Evolutionary conservation across 2,113 vertebrate species (phyloP), one percentile per base, ranked within the genome.

Genomic region (Corydoras maculifer): DNA sequence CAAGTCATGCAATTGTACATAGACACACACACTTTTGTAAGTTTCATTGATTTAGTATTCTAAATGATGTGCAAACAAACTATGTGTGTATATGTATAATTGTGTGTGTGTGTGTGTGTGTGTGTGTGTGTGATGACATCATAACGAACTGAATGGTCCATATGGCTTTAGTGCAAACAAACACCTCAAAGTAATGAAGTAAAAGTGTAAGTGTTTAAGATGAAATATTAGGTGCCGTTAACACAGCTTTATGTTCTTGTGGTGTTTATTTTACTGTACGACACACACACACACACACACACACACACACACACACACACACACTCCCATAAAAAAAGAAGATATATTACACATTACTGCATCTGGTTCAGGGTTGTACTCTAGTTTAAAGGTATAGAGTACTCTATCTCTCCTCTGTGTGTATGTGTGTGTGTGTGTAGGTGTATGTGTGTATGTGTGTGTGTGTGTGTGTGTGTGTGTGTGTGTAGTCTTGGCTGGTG

Each of bases 261-360:
- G 35, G 35, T 43, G 35, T 43, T 43, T 43, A 43, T 43, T 43
- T 43, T 43, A 43, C 35, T 43, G 35, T 43, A 43, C 4, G 35
- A 43, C 35, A 43, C 35, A 43, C 8, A 30, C 35, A n/a, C 51
- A 15, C 10, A 7, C 65, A 68, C 13, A 67, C 53, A 67, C 58
- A 70, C 60, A 71, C 60, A 63, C 69, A 53, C 59, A 62, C 30
- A 70, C 58, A 61, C 35, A 70, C 51, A 61, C 57, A 61, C 29
- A n/a, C 12, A 57, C 63, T 29, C 1, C 18, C 31, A 12, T 25
- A 67, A 43, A 5, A 8, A 43, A 43, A 25, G 35, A 8, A 43
- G 35, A 2, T 43, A 43, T 8, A 43, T 43, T 43, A 43, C 35
- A 43, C 35, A 63, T 64, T 15, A 50, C 9, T 29, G 15, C 10